These are phyloP conservation scores for Xiphophorus hellerii DNA, from an alignment of 2,113 vertebrate genomes.

Conservation along the genomic window DNA sequence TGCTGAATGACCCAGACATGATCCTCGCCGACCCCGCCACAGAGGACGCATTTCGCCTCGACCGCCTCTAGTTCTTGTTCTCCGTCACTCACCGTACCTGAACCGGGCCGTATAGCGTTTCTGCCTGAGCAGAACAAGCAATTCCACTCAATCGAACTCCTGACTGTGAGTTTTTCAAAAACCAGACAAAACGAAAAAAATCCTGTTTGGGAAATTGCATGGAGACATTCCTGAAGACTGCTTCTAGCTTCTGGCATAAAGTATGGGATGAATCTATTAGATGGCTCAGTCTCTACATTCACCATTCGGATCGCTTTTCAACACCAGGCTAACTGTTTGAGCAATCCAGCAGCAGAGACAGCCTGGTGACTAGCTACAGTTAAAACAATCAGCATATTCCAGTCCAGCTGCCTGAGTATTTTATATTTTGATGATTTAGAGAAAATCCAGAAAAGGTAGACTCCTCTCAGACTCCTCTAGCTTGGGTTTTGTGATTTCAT, in stretches of 20 bases:
- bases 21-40: slow-evolving; percentile 93
- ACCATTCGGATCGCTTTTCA: slow-evolving; percentile 9
- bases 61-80: slow-evolving; percentile 86
- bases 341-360: slow-evolving; percentile 13
- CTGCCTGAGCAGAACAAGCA: too few relatives aligned
- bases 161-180: not conserved
- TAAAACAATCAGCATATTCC: slow-evolving; percentile 11
- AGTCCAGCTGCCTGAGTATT: slow-evolving; percentile 23
- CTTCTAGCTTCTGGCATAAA: too few relatives aligned
- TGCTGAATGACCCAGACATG: slow-evolving; percentile 98
- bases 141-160: not conserved
- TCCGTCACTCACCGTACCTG: not conserved
- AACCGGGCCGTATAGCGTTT: too few relatives aligned
- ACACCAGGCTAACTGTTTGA: slow-evolving; percentile 19
- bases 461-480: slow-evolving; percentile 2
- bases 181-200: not conserved
- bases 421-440: slow-evolving; percentile 38
- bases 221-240: not conserved
- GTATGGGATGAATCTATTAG: too few relatives aligned
- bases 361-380: slow-evolving; percentile 8
- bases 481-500: not conserved
- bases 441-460: slow-evolving; percentile 24
- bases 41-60: slow-evolving; percentile 97
- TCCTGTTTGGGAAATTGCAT: not conserved
- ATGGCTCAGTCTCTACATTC: too few relatives aligned